A percentile compares a stretch with the other conserved stretches of the same genome.
Conservation (phyloP, 2,113 vertebrate species). For the Mustelus asterias region DNA sequence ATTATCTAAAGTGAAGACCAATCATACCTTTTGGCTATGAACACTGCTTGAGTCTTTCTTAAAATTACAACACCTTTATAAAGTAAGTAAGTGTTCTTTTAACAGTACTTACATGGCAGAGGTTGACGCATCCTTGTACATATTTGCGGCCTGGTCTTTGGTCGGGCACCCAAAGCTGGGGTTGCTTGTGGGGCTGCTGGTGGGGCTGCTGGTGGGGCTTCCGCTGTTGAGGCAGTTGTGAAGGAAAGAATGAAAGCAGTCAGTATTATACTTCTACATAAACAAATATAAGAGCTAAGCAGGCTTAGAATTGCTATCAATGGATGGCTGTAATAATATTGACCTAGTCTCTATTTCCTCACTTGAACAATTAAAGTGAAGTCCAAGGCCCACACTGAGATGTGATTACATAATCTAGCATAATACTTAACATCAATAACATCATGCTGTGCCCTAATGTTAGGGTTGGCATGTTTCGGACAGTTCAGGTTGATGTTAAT, state of each 20-base stretch:
- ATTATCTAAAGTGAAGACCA: not conserved
- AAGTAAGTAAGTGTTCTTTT: not conserved
- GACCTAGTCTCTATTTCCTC: not conserved
- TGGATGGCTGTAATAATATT: not conserved
- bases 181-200: not conserved
- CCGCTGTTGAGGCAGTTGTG: not conserved
- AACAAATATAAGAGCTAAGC: not conserved
- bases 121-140: not conserved
- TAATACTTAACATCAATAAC: not conserved
- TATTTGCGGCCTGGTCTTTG: not conserved
- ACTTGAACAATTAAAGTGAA: not conserved
- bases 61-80: not conserved
- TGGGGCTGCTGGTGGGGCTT: not conserved
- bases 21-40: not conserved
- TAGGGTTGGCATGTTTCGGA: not conserved
- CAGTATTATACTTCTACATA: not conserved
- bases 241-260: not conserved
- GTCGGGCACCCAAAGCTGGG: not conserved
- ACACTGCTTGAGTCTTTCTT: not conserved
- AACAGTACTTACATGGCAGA: not conserved
- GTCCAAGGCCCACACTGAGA: not conserved
- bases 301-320: not conserved
- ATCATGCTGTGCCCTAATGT: not conserved
- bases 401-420: not conserved
- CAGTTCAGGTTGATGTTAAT: not conserved